These are phyloP conservation scores for Nothoprocta pentlandii DNA, from an alignment of 2,113 vertebrate genomes.

Conservation along the genomic window DNA sequence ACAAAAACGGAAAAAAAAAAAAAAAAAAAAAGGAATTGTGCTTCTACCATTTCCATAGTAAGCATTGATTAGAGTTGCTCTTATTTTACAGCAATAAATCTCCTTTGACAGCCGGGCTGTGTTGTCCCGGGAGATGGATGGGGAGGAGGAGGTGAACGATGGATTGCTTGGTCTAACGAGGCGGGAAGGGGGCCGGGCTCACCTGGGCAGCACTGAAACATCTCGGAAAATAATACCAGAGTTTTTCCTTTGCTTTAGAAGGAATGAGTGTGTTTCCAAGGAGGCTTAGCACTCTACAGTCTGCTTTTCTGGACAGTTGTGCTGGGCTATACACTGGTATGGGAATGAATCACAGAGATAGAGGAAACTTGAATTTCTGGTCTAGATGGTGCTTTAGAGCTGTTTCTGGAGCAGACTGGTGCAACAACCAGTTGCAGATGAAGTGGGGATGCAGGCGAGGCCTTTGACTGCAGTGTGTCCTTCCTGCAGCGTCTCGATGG, in stretches of 20 bases:
- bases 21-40: neutral
- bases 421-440: neutral
- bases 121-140: slow-evolving; percentile 21
- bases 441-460: neutral
- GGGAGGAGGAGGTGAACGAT: neutral
- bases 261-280: neutral
- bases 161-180: neutral
- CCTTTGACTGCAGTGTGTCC: neutral
- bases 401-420: neutral
- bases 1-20: neutral
- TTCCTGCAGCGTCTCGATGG: neutral
- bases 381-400: neutral
- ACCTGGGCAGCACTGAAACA: neutral
- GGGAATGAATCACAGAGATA: neutral
- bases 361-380: neutral
- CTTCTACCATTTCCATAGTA: neutral
- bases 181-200: neutral
- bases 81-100: slow-evolving; percentile 42
- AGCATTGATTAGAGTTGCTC: neutral
- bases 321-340: neutral
- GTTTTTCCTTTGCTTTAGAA: neutral
- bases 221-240: neutral
- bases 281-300: fast-evolving
- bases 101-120: slow-evolving; percentile 15
- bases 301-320: fast-evolving